Base-by-base conservation (phyloP, 2,888 invertebrate genomes). In the Pterostichus niger region DNA sequence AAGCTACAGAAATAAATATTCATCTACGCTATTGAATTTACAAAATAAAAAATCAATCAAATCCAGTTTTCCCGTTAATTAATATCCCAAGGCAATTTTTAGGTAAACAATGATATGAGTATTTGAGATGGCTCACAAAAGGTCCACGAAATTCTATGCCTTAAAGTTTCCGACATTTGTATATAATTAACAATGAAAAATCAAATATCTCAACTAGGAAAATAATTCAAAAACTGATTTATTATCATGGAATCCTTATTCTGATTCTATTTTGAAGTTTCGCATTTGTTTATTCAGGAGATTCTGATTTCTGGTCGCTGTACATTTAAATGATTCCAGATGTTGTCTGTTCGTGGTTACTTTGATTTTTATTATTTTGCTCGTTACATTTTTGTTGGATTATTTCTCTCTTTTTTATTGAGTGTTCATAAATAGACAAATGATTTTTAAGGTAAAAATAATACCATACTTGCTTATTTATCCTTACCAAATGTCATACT, bases 291-390 rank as follows among this genome's bases (percentile, higher is more conserved):
- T 71, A 71, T 15, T 40, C 17, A 40, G 44, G 15, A 15, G 44
- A 17, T 56, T 56, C 24, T 24, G 24, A 68, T 40, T 68, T 68
- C 68, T 71, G 68, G 68, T 71, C 68, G 68, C 44, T 71, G 68
- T 44, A 44, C 68, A 71, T 40, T 71, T 71, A 71, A 71, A 71
- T 40, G 68, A 17, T 71, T 44, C 68, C 68, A 71, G 68, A 71
- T 71, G 68, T 71, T 40, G 44, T 71, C 68, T 71, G 44, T 2
- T 71, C 44, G 44, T 71, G 68, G 40, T 71, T 71, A 40, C 44
- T 71, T 71, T 11, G 10, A 24, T 71, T 71, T 71, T 46, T 71
- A 71, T 71, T 71, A 71, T 71, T 64, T 44, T 71, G 13, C 15
- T 71, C 17, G 40, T 15, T 6, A 17, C 44, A 17, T 1, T 44